phyloP scores from a whole-genome alignment of 2,797 vertebrate species.

The Premnoplex brunnescens region DNA sequence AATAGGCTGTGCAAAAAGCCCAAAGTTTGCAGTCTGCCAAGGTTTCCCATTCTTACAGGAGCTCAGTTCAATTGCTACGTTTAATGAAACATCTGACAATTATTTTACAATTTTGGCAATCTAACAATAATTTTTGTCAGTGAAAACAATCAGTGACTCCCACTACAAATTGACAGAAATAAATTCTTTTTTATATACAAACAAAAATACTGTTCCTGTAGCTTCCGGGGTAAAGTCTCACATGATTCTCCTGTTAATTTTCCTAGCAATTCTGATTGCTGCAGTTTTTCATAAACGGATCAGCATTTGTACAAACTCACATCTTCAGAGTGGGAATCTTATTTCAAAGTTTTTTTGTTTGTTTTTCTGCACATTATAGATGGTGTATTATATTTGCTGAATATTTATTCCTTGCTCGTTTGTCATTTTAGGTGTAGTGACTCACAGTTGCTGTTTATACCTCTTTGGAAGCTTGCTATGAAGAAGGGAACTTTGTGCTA shows the following conservation, averaged over 20 bases:
- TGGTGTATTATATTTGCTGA: background rate
- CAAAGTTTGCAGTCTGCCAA: background rate
- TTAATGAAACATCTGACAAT: background rate
- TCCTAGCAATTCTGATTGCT: background rate
- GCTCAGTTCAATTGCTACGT: background rate
- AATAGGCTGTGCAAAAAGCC: background rate
- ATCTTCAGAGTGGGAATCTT: background rate
- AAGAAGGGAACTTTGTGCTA: slow-evolving; percentile 28
- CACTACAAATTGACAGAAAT: background rate
- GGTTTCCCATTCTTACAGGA: background rate
- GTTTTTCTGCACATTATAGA: background rate
- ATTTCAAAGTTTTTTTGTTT: background rate
- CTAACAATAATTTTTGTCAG: background rate
- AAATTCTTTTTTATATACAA: background rate
- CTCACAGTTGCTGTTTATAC: background rate
- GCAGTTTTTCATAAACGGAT: background rate
- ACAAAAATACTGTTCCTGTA: background rate
- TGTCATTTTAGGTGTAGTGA: background rate
- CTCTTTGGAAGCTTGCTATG: background rate
- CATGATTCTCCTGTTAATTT: background rate
- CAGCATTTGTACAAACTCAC: background rate
- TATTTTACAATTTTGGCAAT: background rate
- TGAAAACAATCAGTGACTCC: background rate
- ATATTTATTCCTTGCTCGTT: background rate
- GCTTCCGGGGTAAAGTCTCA: background rate